phyloP scores from a whole-genome alignment of 2,797 vertebrate species.

The Hydrophis major region DNA sequence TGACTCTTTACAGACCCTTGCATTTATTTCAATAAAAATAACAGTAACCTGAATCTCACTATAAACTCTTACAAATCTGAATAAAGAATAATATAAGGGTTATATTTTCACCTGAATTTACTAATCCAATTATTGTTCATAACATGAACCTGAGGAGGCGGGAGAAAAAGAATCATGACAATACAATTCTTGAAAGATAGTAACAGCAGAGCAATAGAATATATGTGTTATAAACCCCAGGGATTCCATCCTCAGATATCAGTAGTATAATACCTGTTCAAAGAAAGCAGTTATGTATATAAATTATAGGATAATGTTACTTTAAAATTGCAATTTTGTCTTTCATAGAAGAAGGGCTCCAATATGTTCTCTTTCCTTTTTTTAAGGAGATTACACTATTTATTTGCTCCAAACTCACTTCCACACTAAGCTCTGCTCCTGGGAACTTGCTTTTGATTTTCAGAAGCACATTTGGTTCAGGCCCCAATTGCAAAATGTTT shows the following conservation, averaged over 20 bases:
- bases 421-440: not conserved
- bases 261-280: not conserved
- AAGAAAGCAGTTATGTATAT: not conserved
- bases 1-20: not conserved
- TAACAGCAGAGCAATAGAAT: not conserved
- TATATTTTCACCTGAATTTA: not conserved
- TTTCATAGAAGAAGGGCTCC: not conserved
- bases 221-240: not conserved
- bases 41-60: not conserved
- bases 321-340: not conserved
- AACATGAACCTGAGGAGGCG: not conserved
- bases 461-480: not conserved
- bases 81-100: not conserved
- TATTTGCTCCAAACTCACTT: not conserved
- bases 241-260: not conserved
- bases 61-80: not conserved
- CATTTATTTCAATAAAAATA: not conserved
- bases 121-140: not conserved
- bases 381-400: not conserved
- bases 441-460: not conserved
- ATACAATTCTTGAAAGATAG: not conserved
- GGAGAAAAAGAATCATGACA: no score
- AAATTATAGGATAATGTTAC: not conserved
- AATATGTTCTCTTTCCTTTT: not conserved
- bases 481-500: not conserved